Evolutionary conservation across 2,113 vertebrate genomes (phyloP), one percentile per base, ranked within the genome.

Genomic region (Arizona elegans): DNA sequence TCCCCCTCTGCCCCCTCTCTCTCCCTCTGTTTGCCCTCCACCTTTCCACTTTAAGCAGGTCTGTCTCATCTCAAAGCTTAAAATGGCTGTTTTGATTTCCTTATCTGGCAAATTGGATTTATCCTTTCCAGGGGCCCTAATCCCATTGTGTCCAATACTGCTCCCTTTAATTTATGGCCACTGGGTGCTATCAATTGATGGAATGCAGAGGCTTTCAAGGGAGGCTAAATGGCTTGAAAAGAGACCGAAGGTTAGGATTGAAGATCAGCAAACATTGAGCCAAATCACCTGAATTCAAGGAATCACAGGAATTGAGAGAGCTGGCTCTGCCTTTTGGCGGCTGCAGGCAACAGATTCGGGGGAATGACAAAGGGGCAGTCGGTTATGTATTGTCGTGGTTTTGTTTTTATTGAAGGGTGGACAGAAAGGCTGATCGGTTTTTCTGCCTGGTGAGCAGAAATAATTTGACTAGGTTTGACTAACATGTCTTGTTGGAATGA

Each of bases 141-240:
- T 95, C 95, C 96, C 93, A 95, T 96, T 90, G 91, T 87, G 94
- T 94, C 95, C 58, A 95, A 96, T 96, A 93, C 97, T 96, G 97
- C 95, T 97, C 91, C 96, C 96, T 89, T 24, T 97, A 96, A 98
- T 97, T 97, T 96, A 96, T 92, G 95, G 94, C 90, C 1, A 29
- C 1, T 43, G 92, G 94, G 93, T 88, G 88, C 62, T 91, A 93
- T 96, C 97, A 97, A 96, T 88, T 95, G 97, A 97, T 92, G 95
- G 91, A 96, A 94, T 96, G 95, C 96, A 96, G 95, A 97, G 97
- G 94, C 70, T 96, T 86, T 88, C 94, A 96, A 97, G 96, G 95
- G 87, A 47, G 94, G 94, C 93, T 97, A 97, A 93, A 98, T 97
- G 96, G 97, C 29, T 96, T 97, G 97, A 92, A 97, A 97, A 95